Evolutionary conservation across 2,113 vertebrate species (phyloP), one percentile per base, ranked within the genome.

Genomic region (Mohoua ochrocephala): DNA sequence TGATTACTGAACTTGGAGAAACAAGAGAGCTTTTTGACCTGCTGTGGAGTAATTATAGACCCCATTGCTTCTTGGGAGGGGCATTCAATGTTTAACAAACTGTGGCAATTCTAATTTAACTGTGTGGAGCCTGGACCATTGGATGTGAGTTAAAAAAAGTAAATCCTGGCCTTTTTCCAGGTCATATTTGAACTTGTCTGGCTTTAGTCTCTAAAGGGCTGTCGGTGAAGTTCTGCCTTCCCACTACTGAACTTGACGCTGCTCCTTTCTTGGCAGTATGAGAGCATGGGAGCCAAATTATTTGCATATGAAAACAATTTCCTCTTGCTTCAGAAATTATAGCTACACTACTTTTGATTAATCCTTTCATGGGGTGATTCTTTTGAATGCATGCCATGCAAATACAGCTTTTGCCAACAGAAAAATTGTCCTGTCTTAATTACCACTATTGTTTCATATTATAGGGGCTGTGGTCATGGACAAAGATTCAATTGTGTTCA

Each of bases 21-120:
- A 83, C 30, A 47, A 85, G 63, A 92, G 91, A 47, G 73, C 60
- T 94, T 96, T 96, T 91, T 96, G 88, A 94, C 92, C 88, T 92
- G 52, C 41, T 4, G 4, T 45, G 60, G 67, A 64, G 37, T 90
- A 95, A 94, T 90, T 88, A 83, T 13, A 71, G 64, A 92, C 27
- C 65, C 86, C n/a, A 53, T 78, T 88, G 64, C 88, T 50, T 54
- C 64, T 75, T 49, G 93, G 91, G 94, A 96, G 84, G 49, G 93
- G 80, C 33, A 2, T 93, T 96, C 47, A 84, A 89, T 92, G 69
- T 96, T 97, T 94, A 96, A 93, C 87, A 75, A 81, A 91, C 44
- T 60, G 37, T 37, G 65, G 47, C 47, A 45, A 56, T 44, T 74
- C 71, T 42, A 28, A 30, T 78, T 93, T 96, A 93, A 89, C 95